Percentiles rank a stretch among this genome's conserved stretches.
These are phyloP conservation scores for Momotus momota DNA, from an alignment of 2,797 vertebrate species.

Conservation along the genomic window DNA sequence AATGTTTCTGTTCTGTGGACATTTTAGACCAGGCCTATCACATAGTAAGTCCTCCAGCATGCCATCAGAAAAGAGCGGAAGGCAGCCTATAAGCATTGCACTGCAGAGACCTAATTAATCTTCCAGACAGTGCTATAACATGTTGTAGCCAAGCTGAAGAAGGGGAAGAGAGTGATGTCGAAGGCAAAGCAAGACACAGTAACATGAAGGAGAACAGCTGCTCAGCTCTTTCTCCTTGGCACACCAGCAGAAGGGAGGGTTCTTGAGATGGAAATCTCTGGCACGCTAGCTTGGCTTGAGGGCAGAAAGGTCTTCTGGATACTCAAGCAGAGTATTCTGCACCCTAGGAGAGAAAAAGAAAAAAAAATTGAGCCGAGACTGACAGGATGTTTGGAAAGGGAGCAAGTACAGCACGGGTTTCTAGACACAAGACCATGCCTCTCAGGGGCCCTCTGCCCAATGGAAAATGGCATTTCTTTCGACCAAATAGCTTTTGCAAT, in stretches of 20 bases:
- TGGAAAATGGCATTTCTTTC: background rate
- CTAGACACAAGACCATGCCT: background rate
- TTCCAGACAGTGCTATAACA: background rate
- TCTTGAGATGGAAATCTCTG: background rate
- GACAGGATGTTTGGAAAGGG: background rate
- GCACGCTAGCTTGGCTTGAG: background rate
- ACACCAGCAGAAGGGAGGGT: background rate
- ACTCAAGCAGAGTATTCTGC: background rate
- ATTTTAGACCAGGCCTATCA: background rate
- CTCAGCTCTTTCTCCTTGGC: background rate
- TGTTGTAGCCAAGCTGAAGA: background rate
- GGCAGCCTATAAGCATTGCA: background rate
- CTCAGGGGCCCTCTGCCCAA: background rate
- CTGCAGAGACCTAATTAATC: background rate
- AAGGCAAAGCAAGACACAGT: background rate
- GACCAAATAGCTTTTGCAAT: background rate
- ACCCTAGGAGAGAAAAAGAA: background rate
- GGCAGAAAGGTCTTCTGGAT: background rate
- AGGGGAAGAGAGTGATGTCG: background rate
- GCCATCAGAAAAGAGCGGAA: background rate
- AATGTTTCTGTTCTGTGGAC: background rate
- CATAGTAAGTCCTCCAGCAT: background rate
- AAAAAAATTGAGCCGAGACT: background rate
- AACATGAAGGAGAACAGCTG: background rate
- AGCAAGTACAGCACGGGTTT: background rate